Evolutionary conservation across 2,888 invertebrate genomes (phyloP).

Genomic region (Drosophila demipolita): DNA sequence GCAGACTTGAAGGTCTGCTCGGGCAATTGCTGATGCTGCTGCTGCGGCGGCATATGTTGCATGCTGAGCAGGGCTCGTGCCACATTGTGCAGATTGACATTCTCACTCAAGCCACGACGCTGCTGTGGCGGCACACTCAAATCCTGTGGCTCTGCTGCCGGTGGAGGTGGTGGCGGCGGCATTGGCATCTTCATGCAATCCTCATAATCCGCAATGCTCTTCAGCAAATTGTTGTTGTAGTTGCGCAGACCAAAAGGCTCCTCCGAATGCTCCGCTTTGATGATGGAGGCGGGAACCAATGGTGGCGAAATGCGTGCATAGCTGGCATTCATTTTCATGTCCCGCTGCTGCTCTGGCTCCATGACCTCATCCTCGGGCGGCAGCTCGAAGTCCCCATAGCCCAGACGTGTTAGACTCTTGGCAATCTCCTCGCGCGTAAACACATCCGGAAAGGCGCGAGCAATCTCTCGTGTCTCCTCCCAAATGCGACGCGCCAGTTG

Average conservation of each 20-base stretch:
- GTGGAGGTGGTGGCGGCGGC: conserved; percentile 9
- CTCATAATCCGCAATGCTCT: conserved; percentile 81
- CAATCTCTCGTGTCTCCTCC: conserved; percentile 83
- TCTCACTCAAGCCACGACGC: conserved; percentile 78
- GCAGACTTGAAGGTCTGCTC: conserved; percentile 15
- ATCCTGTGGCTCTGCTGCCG: conserved; percentile 80
- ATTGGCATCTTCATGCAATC: conserved; percentile 73
- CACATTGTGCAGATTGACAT: conserved; percentile 79
- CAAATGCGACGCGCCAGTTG: conserved; percentile 82
- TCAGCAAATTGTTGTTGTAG: conserved; percentile 78
- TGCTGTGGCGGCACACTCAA: conserved; percentile 64
- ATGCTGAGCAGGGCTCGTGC: conserved; percentile 81
- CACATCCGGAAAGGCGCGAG: conserved; percentile 83
- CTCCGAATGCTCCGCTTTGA: conserved; percentile 57
- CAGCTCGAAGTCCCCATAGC: conserved; percentile 80
- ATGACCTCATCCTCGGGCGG: conserved; percentile 65
- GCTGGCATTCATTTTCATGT: conserved; percentile 21
- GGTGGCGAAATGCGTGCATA: conserved; percentile 50
- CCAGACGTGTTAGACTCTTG: conserved; percentile 79
- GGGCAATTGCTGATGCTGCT: conserved; percentile 36
- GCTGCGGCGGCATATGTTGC: conserved; percentile 69
- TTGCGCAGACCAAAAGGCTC: conserved; percentile 66
- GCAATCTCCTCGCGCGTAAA: conserved; percentile 84
- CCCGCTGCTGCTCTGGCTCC: conserved; percentile 39
- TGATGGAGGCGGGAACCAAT: not conserved